Base-by-base conservation (phyloP, 1,140 invertebrate species). In the Drosophila nikananu region DNA sequence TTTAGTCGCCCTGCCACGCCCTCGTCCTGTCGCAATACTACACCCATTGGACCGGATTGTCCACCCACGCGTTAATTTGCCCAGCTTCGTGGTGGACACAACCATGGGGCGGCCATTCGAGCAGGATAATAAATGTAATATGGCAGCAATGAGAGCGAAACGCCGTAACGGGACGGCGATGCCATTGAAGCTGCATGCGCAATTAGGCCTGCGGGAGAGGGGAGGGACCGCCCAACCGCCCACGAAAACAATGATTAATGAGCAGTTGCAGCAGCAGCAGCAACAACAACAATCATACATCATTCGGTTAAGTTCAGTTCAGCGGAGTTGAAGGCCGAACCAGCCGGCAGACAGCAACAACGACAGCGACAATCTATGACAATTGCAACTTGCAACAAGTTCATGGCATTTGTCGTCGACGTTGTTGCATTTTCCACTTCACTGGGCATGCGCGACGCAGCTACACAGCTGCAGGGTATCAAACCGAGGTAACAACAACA, bases 61-160 rank as follows among this genome's bases (percentile, higher is more conserved):
- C 32, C 54, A 23, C 81, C 84, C 77, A 81, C 66, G 77, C 86
- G 84, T 89, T 89, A 84, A 87, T 87, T 87, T 87, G 84, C 83
- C 84, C 73, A 90, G 78, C 71, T 84, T 84, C 87, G 75, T 65
- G 80, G 63, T 77, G 66, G 67, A 42, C 63, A 81, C 66, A 81
- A 37, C 52, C 71, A 60, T 67, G 74, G 74, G 62, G 13, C 30
- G 19, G 52, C 32, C 52, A 67, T 82, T 75, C 63, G 70, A 81
- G 77, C 67, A 80, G 83, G 80, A 80, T 89, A 90, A 89, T 89
- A 89, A 90, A 84, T 90, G 84, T 84, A 80, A 67, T 78, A 55
- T 25, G 41, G 61, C 57, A 44, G 48, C 70, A 87, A 89, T 61
- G 61, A 54, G 67, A 80, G 67, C 65, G 71, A 62, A 49, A 67